A percentile compares a stretch with the other conserved stretches of the same genome.
Evolutionary conservation across 2,888 invertebrate genomes (phyloP).

Genomic region (Meloe dianella): DNA sequence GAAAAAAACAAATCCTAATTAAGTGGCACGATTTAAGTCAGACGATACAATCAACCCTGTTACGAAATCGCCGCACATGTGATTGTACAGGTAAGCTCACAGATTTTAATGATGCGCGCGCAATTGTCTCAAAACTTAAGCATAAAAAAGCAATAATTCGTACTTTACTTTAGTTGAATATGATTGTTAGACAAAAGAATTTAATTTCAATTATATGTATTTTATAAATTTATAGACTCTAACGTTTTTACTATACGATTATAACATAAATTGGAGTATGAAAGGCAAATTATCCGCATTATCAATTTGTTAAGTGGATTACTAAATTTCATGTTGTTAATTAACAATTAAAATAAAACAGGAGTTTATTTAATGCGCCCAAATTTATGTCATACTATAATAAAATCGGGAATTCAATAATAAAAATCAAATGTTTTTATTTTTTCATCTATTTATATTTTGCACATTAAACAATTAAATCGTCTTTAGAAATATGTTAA

Average conservation of each 20-base stretch:
- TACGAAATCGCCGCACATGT: conserved; percentile 30
- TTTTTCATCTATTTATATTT: conserved; percentile 16
- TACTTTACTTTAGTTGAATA: background rate
- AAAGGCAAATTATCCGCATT: background rate
- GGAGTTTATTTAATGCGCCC: background rate
- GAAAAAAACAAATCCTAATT: background rate
- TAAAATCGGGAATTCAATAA: conserved; percentile 13
- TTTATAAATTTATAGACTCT: conserved; percentile 21
- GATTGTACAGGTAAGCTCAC: conserved; percentile 29
- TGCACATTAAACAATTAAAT: conserved; percentile 18
- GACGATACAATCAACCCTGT: background rate
- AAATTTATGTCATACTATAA: conserved; percentile 16
- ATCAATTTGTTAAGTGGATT: background rate
- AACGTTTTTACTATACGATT: conserved; percentile 17
- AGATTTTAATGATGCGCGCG: conserved; percentile 34
- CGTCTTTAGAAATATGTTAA: conserved; percentile 8
- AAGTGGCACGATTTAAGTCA: background rate
- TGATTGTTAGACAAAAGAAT: conserved; percentile 18
- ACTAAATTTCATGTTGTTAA: background rate
- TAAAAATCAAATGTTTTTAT: conserved; percentile 17
- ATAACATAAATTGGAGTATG: conserved; percentile 22
- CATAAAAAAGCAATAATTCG: background rate
- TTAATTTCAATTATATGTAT: conserved; percentile 26
- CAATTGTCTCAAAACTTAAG: conserved; percentile 21
- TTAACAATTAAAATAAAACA: background rate